Base-by-base conservation (phyloP, 2,797 vertebrate species). In the Rousettus madagascariensis region DNA sequence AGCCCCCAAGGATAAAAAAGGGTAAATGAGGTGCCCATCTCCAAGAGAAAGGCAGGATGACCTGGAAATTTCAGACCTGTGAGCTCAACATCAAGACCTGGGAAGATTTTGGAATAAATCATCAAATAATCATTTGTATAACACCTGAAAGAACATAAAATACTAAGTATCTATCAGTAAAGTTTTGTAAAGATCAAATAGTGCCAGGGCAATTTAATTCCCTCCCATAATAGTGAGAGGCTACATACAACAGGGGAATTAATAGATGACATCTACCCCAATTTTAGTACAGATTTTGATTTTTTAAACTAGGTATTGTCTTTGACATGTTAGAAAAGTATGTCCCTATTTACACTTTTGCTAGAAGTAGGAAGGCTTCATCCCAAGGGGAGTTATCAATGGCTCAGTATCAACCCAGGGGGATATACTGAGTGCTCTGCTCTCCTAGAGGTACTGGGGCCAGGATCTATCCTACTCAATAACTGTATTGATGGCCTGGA, bases 81-180 rank as follows among this genome's bases (percentile, higher is more conserved):
- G 95, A 96, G 94, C 88, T 91, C 96, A 95, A 91, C 96, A 9
- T 36, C 86, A 90, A 98, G 98, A 97, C 94, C 90, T 95, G 89
- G 86, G 92, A 95, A 97, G 96, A 98, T 96, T 96, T 95, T 95
- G 95, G 97, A 98, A 97, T 95, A 97, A 98, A 97, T 97, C 97
- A 97, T 88, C 82, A 84, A 78, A 95, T 91, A 96, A 97, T 96
- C 97, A 92, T 96, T 98, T 94, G 96, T 63, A 77, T 96, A 97
- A 95, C 69, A 96, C 92, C 94, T 96, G 95, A 97, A 97, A 95
- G 94, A 97, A 86, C 87, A 92, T 94, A 96, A 95, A 92, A 88
- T 95, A 96, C 97, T 97, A 97, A 98, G 97, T 93, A 97, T 95
- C 94, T 97, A 93, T 82, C 97, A 96, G 90, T 41, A 94, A 96